Evolutionary conservation across 1,140 invertebrate genomes (phyloP).

Genomic region (Panulirus ornatus): DNA sequence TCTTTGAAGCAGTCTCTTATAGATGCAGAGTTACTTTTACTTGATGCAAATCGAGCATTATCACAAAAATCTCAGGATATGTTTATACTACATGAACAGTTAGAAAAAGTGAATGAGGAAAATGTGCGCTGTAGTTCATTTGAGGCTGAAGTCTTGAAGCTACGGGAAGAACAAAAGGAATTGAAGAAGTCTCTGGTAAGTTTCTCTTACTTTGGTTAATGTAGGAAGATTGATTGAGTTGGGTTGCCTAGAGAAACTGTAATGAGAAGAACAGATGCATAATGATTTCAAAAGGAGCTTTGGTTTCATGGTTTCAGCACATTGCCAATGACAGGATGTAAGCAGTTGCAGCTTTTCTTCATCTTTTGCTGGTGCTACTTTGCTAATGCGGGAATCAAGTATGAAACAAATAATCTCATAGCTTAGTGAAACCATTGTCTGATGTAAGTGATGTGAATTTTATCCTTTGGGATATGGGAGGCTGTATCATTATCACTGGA

Average conservation of each 20-base stretch:
- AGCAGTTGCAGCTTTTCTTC: too few relatives aligned
- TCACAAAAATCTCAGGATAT: conserved; percentile 35
- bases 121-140: neutral
- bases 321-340: too few relatives aligned
- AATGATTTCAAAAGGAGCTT: too few relatives aligned
- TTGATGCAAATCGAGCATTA: conserved; percentile 55
- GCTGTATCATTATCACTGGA: too few relatives aligned
- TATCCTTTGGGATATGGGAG: too few relatives aligned
- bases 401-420: too few relatives aligned
- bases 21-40: conserved; percentile 37
- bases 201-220: neutral
- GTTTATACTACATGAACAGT: neutral
- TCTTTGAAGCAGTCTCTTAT: conserved; percentile 25
- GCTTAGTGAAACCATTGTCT: too few relatives aligned
- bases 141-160: conserved; percentile 9
- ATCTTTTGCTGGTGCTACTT: too few relatives aligned
- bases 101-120: conserved; percentile 16
- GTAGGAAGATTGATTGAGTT: neutral
- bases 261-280: neutral
- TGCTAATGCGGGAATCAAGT: too few relatives aligned
- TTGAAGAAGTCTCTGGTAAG: conserved; percentile 8
- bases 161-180: neutral
- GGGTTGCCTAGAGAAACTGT: neutral
- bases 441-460: too few relatives aligned
- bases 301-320: too few relatives aligned